A percentile compares a stretch with the other conserved stretches of the same genome.
These are phyloP conservation scores for Umimayanthus chanpuru DNA, from an alignment of 92 coral and sea anemone species.

Conservation along the genomic window DNA sequence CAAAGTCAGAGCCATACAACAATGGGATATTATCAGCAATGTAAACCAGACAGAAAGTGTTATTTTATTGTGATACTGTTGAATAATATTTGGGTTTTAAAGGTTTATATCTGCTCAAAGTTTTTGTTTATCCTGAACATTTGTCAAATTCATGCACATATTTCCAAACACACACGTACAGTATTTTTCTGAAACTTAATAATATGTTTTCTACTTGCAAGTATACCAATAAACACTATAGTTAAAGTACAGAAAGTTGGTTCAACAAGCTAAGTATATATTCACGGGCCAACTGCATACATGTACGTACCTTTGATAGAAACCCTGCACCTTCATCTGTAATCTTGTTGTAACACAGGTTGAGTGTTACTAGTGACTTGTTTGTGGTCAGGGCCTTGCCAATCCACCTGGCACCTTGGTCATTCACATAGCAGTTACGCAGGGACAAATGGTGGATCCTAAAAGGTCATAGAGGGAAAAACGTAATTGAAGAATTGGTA, in stretches of 20 bases:
- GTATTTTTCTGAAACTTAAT: too few species aligned
- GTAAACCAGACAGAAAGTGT: too few species aligned
- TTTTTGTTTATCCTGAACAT: too few species aligned
- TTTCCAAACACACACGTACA: too few species aligned
- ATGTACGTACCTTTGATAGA: conserved; percentile 75
- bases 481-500: not conserved
- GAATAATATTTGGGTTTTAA: too few species aligned
- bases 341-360: conserved; percentile 93
- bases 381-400: conserved; percentile 82
- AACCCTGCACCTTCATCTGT: conserved; percentile 86
- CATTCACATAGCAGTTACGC: conserved; percentile 92
- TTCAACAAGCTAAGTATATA: not conserved
- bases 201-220: not conserved
- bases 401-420: conserved; percentile 93
- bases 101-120: too few species aligned
- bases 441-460: conserved; percentile 91
- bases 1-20: too few species aligned
- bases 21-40: too few species aligned
- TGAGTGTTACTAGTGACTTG: conserved; percentile 82
- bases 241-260: not conserved
- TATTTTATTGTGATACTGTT: too few species aligned
- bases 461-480: not conserved
- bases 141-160: too few species aligned
- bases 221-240: not conserved
- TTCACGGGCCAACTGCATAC: too few species aligned